phyloP scores from a whole-genome alignment of 2,113 vertebrate species.

The Acanthisitta chloris region DNA sequence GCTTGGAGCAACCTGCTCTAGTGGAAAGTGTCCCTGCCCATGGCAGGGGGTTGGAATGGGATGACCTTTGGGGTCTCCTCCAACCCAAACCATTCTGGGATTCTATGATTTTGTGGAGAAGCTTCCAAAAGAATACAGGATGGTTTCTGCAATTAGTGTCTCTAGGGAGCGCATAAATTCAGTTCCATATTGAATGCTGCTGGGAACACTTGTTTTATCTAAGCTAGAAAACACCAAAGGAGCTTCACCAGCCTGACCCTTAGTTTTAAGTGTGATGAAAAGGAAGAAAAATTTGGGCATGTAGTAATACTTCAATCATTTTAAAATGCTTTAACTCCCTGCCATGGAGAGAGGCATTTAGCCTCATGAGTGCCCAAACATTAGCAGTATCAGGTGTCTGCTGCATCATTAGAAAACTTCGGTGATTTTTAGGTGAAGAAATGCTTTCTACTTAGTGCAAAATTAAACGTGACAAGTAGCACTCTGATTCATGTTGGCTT shows the following conservation, averaged over 20 bases:
- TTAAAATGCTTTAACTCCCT: background rate
- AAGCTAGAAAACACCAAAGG: background rate
- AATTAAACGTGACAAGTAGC: background rate
- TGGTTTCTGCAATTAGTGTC: background rate
- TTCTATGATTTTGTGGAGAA: background rate
- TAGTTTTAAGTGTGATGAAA: background rate
- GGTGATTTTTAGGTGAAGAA: background rate
- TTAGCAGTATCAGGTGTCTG: background rate
- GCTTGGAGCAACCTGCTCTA: background rate
- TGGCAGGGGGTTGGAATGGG: background rate
- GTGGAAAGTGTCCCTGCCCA: background rate
- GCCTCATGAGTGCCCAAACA: background rate
- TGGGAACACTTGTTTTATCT: background rate
- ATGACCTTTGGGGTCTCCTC: background rate
- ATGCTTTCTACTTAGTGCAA: background rate
- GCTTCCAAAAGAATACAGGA: background rate
- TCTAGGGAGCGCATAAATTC: background rate
- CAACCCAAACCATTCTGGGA: background rate
- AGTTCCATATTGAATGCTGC: background rate
- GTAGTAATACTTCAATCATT: background rate
- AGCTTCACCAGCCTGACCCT: background rate
- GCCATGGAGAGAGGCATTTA: fast-evolving
- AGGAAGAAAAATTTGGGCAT: background rate
- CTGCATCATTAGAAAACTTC: too few relatives aligned
- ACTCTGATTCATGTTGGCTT: background rate